Percentiles rank a stretch among this genome's conserved stretches.
These are phyloP conservation scores for Aphrocallistes beatrix DNA, from an alignment of 37 sponge, comb jelly and placozoan species.

Conservation along the genomic window DNA sequence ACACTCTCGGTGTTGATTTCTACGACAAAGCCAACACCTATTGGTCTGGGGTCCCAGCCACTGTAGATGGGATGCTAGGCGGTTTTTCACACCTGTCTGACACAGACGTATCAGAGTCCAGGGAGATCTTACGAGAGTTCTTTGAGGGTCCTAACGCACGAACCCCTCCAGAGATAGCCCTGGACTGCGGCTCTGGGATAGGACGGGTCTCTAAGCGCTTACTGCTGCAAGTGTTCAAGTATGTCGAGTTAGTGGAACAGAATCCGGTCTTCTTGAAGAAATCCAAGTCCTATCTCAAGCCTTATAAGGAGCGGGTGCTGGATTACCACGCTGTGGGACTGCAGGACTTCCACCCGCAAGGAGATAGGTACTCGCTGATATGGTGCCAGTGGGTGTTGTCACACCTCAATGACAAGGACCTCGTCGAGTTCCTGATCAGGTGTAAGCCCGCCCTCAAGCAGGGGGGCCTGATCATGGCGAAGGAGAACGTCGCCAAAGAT, in stretches of 20 bases:
- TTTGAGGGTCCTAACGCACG: slow-evolving; percentile 20
- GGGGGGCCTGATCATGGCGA: slow-evolving; percentile 64
- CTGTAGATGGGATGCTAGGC: slow-evolving; percentile 82
- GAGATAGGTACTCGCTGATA: slow-evolving; percentile 59
- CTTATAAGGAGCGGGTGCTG: not conserved
- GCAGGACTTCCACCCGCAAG: slow-evolving; percentile 73
- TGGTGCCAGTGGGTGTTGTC: slow-evolving; percentile 95
- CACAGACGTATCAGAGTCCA: slow-evolving; percentile 46
- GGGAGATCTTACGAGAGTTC: slow-evolving; percentile 38
- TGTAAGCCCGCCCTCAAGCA: slow-evolving; percentile 39
- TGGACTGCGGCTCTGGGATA: slow-evolving; percentile 95
- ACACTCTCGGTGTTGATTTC: not conserved
- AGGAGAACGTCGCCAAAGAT: slow-evolving; percentile 66
- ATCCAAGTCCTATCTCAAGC: slow-evolving; percentile 45
- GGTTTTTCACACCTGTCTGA: slow-evolving; percentile 55
- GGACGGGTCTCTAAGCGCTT: slow-evolving; percentile 71
- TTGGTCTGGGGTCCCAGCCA: slow-evolving; percentile 44
- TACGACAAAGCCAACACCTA: not conserved
- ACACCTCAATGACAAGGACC: slow-evolving; percentile 74
- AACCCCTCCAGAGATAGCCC: not conserved
- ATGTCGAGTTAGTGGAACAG: slow-evolving; percentile 81
- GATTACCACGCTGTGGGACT: slow-evolving; percentile 18
- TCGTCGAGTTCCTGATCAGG: slow-evolving; percentile 46
- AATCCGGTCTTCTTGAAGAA: slow-evolving; percentile 60
- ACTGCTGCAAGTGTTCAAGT: slow-evolving; percentile 63